Evolutionary conservation across 2,888 invertebrate species (phyloP), one percentile per base, ranked within the genome.

Genomic region (Sphecodes monilicornis): DNA sequence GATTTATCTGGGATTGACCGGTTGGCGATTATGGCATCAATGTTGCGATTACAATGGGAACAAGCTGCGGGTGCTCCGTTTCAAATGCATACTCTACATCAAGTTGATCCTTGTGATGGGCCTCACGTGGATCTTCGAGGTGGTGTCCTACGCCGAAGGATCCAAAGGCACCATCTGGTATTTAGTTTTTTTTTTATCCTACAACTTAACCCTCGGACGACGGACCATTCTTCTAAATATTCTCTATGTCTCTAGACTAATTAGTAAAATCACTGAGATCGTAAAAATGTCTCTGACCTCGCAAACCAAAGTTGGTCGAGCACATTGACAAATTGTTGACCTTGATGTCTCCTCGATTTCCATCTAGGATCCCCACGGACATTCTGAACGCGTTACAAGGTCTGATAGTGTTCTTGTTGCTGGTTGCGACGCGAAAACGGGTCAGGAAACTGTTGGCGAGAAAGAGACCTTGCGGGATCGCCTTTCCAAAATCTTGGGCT

Each of bases 71-170:
- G 95, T 88, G 0, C 68, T 94, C 39, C 90, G 92, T 66, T 91
- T 91, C 71, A 97, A 97, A 90, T 96, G 96, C 90, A 94, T 96
- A 46, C 93, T 97, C 39, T 97, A 96, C 77, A 91, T 97, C 5
- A 97, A 97, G 93, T 94, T 97, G 80, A 96, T 97, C 89, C 94
- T 97, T 6, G 96, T 97, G 0, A 97, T 97, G 97, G 97, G 97
- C 4, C 95, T 97, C 71, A 96, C 96, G 0, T 97, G 97, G 97
- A 95, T 96, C 86, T 97, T 97, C 89, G 97, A 97, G 94, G 95
- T 97, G 22, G 94, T 96, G 22, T 96, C 96, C 1, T 93, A 90
- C 73, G 92, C 90, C 1, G 89, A 86, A 13, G 91, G 88, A 0
- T 73, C 84, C 1, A 75, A 69, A 3, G 84, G 86, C 3, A 66